Conservation (phyloP, 2,797 vertebrate genomes). For the Podarcis lilfordi region DNA sequence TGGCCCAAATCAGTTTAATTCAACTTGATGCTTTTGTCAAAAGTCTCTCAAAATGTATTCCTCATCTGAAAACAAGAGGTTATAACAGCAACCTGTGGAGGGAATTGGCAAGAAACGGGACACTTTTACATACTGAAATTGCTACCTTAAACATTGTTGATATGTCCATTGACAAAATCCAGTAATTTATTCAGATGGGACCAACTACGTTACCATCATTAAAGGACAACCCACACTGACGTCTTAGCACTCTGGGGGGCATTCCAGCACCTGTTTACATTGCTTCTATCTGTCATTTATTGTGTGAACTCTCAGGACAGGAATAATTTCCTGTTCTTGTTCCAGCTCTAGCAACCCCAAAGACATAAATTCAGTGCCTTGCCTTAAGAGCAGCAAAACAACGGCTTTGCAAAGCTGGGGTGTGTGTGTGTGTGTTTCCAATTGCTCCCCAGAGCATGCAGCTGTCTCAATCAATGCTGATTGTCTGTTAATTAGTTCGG, state of each 20-base stretch:
- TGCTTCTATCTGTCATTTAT: not conserved
- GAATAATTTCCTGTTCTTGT: not conserved
- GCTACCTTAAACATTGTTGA: not conserved
- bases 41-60: not conserved
- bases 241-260: not conserved
- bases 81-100: not conserved
- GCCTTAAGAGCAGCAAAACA: conserved; percentile 61
- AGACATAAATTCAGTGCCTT: conserved; percentile 58
- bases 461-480: conserved; percentile 78
- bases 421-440: conserved; percentile 46
- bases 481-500: conserved; percentile 81
- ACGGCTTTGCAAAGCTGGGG: conserved; percentile 42
- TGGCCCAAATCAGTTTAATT: not conserved
- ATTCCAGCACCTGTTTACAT: not conserved
- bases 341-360: conserved; percentile 35
- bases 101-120: not conserved
- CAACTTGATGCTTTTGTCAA: not conserved
- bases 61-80: not conserved
- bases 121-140: not conserved
- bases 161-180: not conserved
- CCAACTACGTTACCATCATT: not conserved
- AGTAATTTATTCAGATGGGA: not conserved
- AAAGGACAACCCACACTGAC: not conserved
- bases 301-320: not conserved
- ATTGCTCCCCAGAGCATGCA: conserved; percentile 68